phyloP scores from a whole-genome alignment of 2,888 invertebrate genomes.

The Platycnemis pennipes region DNA sequence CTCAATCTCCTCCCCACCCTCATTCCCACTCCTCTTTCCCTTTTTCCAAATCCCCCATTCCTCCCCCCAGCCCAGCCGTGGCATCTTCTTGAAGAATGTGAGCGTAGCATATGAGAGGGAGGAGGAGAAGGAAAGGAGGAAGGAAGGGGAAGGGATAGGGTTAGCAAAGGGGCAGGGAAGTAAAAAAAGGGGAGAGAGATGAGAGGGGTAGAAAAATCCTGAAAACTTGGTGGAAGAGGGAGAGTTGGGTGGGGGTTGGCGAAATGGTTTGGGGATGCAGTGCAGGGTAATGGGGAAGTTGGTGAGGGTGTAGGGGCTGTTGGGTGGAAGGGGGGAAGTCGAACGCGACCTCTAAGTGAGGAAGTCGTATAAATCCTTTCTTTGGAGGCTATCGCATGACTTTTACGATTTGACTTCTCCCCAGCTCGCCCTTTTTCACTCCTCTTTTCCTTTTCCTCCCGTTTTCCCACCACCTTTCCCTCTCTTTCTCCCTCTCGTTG shows the following conservation, averaged over 20 bases:
- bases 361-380: slow-evolving; percentile 66
- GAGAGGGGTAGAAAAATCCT: not conserved
- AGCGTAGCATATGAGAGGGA: slow-evolving; percentile 49
- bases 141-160: not conserved
- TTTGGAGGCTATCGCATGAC: slow-evolving; percentile 66
- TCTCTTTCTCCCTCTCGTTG: not conserved
- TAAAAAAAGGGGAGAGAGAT: not conserved
- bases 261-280: not conserved
- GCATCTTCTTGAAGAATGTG: not conserved
- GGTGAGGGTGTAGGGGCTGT: not conserved
- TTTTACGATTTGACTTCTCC: slow-evolving; percentile 62
- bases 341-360: slow-evolving; percentile 68
- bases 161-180: not conserved
- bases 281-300: not conserved
- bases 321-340: slow-evolving; percentile 20
- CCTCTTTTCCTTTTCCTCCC: not conserved
- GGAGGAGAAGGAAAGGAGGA: not conserved
- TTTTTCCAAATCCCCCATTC: too few species aligned
- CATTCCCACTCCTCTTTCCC: too few species aligned
- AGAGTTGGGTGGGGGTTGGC: not conserved
- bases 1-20: not conserved
- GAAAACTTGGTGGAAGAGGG: not conserved
- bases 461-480: not conserved
- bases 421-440: slow-evolving; percentile 22
- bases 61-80: not conserved